Conservation (phyloP, 2,888 invertebrate species). For the Anoplius nigerrimus region DNA sequence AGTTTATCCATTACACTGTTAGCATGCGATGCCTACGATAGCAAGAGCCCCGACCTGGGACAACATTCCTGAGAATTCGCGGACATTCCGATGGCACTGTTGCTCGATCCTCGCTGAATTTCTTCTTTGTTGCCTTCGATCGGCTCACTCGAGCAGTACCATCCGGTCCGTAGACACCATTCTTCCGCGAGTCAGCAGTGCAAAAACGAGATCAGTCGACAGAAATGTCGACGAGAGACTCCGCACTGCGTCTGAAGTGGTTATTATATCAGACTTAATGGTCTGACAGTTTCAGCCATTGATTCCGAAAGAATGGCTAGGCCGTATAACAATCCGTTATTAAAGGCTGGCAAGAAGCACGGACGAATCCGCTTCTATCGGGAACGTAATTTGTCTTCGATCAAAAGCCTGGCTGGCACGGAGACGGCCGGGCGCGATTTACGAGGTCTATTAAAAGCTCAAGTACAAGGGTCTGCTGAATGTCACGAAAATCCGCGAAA, state of each 20-base stretch:
- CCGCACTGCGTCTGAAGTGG: too few relatives aligned
- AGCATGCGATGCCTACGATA: conserved; percentile 20
- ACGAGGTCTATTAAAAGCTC: conserved; percentile 53
- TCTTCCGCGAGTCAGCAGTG: too few relatives aligned
- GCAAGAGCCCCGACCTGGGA: conserved; percentile 42
- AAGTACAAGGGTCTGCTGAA: conserved; percentile 42
- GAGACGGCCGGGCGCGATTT: conserved; percentile 35
- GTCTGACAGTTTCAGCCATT: too few relatives aligned
- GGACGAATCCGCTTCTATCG: conserved; percentile 12
- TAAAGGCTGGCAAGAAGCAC: too few relatives aligned
- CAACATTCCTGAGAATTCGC: conserved; percentile 46
- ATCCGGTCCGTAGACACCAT: too few relatives aligned
- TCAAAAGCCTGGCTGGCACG: conserved; percentile 21
- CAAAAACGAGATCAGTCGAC: too few relatives aligned
- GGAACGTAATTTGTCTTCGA: conserved; percentile 39
- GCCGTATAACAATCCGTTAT: too few relatives aligned
- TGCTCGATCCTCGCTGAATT: too few relatives aligned
- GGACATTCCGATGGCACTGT: conserved; percentile 9
- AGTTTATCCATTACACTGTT: conserved; percentile 38
- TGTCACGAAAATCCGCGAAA: neutral
- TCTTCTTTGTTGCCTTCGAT: neutral
- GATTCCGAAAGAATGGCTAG: too few relatives aligned
- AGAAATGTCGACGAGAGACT: too few relatives aligned
- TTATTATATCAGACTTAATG: too few relatives aligned
- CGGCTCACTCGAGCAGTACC: too few relatives aligned